phyloP scores from a whole-genome alignment of 2,888 invertebrate genomes.

The Brachyptera risi region DNA sequence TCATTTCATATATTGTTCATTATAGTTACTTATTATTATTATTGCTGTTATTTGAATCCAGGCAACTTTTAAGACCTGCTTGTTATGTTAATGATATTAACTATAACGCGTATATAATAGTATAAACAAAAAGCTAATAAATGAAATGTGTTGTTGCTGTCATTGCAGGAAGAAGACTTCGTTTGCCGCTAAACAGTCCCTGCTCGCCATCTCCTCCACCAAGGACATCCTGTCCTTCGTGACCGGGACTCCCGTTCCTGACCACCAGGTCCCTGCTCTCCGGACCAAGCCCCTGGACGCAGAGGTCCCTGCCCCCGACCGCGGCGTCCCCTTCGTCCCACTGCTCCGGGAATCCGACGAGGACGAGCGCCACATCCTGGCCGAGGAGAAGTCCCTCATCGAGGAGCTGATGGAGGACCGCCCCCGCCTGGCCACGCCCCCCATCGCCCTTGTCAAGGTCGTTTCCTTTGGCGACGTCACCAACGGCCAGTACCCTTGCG shows the following conservation, averaged over 20 bases:
- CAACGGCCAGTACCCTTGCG: constrained; percentile 33
- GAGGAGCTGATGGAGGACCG: constrained; percentile 34
- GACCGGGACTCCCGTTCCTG: background rate
- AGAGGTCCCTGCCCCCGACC: constrained; percentile 22
- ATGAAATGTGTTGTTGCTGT: too few relatives aligned
- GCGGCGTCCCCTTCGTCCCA: constrained; percentile 40
- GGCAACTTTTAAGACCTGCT: too few relatives aligned
- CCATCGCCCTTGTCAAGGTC: constrained; percentile 33
- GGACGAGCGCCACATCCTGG: constrained; percentile 13
- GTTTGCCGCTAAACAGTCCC: constrained; percentile 31
- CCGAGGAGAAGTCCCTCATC: constrained; percentile 29
- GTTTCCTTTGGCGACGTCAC: constrained; percentile 34
- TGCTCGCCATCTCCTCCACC: constrained; percentile 31
- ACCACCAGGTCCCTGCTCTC: constrained; percentile 4
- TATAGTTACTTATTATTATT: too few relatives aligned
- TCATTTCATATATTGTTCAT: too few relatives aligned
- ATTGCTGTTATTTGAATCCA: too few relatives aligned
- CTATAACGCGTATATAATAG: too few relatives aligned
- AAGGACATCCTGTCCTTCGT: constrained; percentile 18
- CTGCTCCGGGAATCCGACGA: constrained; percentile 35
- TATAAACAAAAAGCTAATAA: too few relatives aligned
- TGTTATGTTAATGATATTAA: too few relatives aligned
- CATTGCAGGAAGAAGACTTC: constrained; percentile 31
- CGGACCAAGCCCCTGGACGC: constrained; percentile 17
- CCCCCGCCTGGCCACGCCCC: constrained; percentile 43